These are phyloP conservation scores for Drosophila borealis DNA, from an alignment of 2,888 invertebrate species.

Conservation along the genomic window DNA sequence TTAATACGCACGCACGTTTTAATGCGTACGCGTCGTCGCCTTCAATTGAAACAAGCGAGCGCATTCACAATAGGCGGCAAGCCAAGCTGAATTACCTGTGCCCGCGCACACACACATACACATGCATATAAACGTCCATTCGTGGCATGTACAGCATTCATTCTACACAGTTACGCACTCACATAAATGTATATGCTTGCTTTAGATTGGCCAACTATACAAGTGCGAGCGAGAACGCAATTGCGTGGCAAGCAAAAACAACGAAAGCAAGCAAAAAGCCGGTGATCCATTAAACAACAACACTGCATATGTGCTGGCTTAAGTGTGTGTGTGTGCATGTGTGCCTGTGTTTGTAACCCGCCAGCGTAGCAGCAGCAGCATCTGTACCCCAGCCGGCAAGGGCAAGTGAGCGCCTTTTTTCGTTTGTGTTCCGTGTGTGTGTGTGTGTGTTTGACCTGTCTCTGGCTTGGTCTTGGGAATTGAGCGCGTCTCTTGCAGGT, in stretches of 20 bases:
- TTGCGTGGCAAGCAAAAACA: slow-evolving; percentile 63
- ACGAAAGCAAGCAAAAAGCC: slow-evolving; percentile 73
- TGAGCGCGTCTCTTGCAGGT: slow-evolving; percentile 58
- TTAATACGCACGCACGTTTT: slow-evolving; percentile 62
- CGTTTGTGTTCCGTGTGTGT: slow-evolving; percentile 21
- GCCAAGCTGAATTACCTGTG: slow-evolving; percentile 72
- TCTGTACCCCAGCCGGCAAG: slow-evolving; percentile 69
- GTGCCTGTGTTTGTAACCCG: slow-evolving; percentile 43
- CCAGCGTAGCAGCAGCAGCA: slow-evolving; percentile 73
- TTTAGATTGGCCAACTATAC: slow-evolving; percentile 33
- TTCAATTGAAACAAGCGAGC: slow-evolving; percentile 63
- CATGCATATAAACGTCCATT: slow-evolving; percentile 41
- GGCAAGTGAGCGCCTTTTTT: slow-evolving; percentile 68
- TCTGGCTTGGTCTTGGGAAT: slow-evolving; percentile 33
- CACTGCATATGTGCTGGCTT: slow-evolving; percentile 23
- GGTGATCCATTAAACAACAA: slow-evolving; percentile 73
- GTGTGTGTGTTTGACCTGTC: slow-evolving; percentile 56
- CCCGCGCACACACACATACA: slow-evolving; percentile 34
- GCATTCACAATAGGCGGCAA: slow-evolving; percentile 66
- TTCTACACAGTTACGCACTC: slow-evolving; percentile 41
- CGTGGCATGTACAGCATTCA: slow-evolving; percentile 72
- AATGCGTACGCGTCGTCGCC: slow-evolving; percentile 63
- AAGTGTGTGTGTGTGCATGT: slow-evolving; percentile 25
- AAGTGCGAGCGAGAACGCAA: slow-evolving; percentile 62
- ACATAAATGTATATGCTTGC: slow-evolving; percentile 32